A percentile compares a stretch with the other conserved stretches of the same genome.
Evolutionary conservation across 1,140 invertebrate genomes (phyloP).

Genomic region (Drosophila lacteicornis): DNA sequence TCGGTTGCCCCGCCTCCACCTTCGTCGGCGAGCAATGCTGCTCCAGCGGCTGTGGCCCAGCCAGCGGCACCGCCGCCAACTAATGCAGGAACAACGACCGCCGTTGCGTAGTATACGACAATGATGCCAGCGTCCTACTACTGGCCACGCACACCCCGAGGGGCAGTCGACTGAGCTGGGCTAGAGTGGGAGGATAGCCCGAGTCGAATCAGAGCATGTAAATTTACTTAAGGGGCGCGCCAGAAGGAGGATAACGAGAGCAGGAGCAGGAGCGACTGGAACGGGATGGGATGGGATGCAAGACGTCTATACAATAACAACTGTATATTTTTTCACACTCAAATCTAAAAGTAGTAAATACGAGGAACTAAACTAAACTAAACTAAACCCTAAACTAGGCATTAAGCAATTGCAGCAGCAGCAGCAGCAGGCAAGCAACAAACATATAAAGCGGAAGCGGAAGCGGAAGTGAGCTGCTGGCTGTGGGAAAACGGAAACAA

Average conservation of each 20-base stretch:
- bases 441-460: slow-evolving; percentile 1
- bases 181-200: too few relatives aligned
- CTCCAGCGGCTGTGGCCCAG: slow-evolving; percentile 52
- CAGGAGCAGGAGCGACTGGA: slow-evolving; percentile 9
- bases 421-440: slow-evolving; percentile 6
- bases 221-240: slow-evolving; percentile 60
- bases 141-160: slow-evolving; percentile 57
- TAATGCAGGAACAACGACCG: slow-evolving; percentile 78
- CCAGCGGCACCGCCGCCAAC: slow-evolving; percentile 68
- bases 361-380: slow-evolving; percentile 37
- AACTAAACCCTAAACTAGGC: slow-evolving; percentile 39
- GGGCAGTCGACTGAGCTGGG: slow-evolving; percentile 48
- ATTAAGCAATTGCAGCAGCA: slow-evolving; percentile 45
- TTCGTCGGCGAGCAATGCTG: slow-evolving; percentile 11
- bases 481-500: slow-evolving; percentile 15
- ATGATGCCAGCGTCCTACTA: slow-evolving; percentile 77
- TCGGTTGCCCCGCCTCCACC: slow-evolving; percentile 29
- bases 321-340: slow-evolving; percentile 81
- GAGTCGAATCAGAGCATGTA: slow-evolving; percentile 51
- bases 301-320: slow-evolving; percentile 67
- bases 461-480: neutral
- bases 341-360: slow-evolving; percentile 76
- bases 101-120: slow-evolving; percentile 84
- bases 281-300: slow-evolving; percentile 4
- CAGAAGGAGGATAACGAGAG: slow-evolving; percentile 1